Evolutionary conservation across 2,113 vertebrate species (phyloP).

Genomic region (Upupa epops): DNA sequence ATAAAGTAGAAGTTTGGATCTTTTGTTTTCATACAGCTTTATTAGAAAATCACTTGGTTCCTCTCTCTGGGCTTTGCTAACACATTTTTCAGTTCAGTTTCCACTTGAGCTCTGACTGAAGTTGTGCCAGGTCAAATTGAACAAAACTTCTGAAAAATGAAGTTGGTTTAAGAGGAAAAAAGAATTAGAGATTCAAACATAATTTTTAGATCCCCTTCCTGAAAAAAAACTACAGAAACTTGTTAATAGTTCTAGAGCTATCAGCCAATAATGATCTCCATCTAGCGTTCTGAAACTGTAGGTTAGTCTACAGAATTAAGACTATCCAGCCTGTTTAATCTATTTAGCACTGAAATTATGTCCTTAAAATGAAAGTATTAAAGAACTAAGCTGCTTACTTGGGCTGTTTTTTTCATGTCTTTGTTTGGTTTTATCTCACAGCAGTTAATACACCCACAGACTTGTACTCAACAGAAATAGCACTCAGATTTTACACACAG

Average conservation of each 20-base stretch:
- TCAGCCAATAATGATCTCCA: not conserved
- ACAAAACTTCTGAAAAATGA: not conserved
- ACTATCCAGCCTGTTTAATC: not conserved
- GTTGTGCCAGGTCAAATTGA: not conserved
- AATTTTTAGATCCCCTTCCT: not conserved
- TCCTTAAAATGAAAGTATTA: not conserved
- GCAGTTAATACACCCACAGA: not conserved
- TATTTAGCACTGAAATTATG: not conserved
- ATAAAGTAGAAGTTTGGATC: not conserved
- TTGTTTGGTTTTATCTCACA: not conserved
- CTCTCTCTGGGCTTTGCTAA: too few species aligned
- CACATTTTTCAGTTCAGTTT: constrained; percentile 30
- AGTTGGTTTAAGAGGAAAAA: not conserved
- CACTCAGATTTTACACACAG: not conserved
- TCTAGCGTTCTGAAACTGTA: not conserved
- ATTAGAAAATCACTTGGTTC: constrained; percentile 14
- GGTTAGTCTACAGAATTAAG: not conserved
- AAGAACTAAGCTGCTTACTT: not conserved
- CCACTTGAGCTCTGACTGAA: not conserved
- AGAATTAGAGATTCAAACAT: not conserved
- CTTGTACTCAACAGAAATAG: not conserved
- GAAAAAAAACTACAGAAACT: not conserved
- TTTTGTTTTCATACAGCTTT: not conserved
- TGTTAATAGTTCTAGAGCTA: not conserved
- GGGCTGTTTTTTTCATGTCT: not conserved